phyloP scores from a whole-genome alignment of 30 jellyfish, hydroid and myxozoan species.

The Chrysaora quinquecirrha region DNA sequence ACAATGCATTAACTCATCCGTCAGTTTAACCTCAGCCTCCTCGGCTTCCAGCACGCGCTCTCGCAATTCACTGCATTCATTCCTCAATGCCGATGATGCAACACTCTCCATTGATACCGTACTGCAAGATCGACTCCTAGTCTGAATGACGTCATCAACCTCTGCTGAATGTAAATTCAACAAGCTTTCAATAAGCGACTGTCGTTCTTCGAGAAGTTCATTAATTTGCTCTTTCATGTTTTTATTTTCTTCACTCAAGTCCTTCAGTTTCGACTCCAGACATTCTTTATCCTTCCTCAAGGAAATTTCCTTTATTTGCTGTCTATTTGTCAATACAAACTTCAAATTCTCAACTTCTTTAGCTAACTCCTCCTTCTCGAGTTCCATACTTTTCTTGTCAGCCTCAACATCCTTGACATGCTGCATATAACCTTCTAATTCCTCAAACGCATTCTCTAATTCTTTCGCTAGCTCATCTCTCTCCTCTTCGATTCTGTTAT shows the following conservation, averaged over 20 bases:
- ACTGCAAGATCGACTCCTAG: conserved; percentile 83
- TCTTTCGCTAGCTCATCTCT: conserved; percentile 85
- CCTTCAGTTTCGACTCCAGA: conserved; percentile 60
- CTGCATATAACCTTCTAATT: conserved; percentile 84
- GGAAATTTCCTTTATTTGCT: conserved; percentile 71
- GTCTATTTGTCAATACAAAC: conserved; percentile 82
- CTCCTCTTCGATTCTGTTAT: conserved; percentile 78
- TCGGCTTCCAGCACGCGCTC: conserved; percentile 74
- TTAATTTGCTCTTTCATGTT: conserved; percentile 68
- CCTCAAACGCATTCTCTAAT: conserved; percentile 86
- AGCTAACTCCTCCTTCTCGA: conserved; percentile 83
- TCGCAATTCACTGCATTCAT: conserved; percentile 63
- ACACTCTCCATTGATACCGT: conserved; percentile 74
- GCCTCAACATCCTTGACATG: conserved; percentile 80
- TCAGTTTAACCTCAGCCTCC: conserved; percentile 59
- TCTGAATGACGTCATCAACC: conserved; percentile 86
- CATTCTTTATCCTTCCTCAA: conserved; percentile 59
- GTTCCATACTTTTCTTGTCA: conserved; percentile 6
- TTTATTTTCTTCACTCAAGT: conserved; percentile 60
- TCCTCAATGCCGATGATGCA: conserved; percentile 56
- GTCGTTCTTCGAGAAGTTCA: conserved; percentile 81
- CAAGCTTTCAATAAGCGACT: conserved; percentile 81
- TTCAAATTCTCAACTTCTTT: conserved; percentile 79
- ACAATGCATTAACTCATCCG: conserved; percentile 33
- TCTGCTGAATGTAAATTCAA: conserved; percentile 82